Percentiles rank a stretch among this genome's conserved stretches.
phyloP scores from a whole-genome alignment of 2,113 vertebrate genomes.

The Ciconia stormi region DNA sequence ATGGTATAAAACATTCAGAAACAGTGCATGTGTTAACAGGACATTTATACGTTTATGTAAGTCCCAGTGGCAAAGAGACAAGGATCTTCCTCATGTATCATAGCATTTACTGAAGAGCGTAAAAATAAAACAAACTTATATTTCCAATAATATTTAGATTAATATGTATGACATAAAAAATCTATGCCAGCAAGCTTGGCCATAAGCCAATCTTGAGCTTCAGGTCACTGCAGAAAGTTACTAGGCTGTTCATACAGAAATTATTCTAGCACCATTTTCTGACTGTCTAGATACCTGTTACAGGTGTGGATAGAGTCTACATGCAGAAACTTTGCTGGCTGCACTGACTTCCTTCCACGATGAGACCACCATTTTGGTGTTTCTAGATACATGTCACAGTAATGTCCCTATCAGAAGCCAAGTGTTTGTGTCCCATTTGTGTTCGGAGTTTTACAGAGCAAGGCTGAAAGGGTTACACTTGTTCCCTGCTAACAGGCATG shows the following conservation, averaged over 20 bases:
- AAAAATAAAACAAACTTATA: not conserved
- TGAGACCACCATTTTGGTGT: not conserved
- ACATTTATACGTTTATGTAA: not conserved
- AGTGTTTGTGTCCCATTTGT: not conserved
- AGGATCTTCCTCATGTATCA: not conserved
- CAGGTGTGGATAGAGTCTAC: accelerated
- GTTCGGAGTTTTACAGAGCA: not conserved
- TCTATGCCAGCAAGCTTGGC: not conserved
- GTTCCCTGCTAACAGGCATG: slow-evolving; percentile 16
- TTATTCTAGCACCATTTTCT: not conserved
- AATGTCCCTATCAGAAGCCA: not conserved
- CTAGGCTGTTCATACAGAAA: not conserved
- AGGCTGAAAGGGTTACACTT: not conserved
- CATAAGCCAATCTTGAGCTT: not conserved
- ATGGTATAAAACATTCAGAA: not conserved
- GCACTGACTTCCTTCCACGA: accelerated
- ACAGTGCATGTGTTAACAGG: not conserved
- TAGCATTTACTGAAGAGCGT: not conserved
- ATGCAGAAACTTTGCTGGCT: not conserved
- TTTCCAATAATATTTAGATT: not conserved
- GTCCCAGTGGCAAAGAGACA: not conserved
- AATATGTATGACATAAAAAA: not conserved
- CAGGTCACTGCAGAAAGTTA: not conserved
- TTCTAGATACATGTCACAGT: not conserved
- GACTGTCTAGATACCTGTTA: not conserved